Base-by-base conservation (phyloP, 30 jellyfish, hydroid and myxozoan species). In the Aurelia sp. region DNA sequence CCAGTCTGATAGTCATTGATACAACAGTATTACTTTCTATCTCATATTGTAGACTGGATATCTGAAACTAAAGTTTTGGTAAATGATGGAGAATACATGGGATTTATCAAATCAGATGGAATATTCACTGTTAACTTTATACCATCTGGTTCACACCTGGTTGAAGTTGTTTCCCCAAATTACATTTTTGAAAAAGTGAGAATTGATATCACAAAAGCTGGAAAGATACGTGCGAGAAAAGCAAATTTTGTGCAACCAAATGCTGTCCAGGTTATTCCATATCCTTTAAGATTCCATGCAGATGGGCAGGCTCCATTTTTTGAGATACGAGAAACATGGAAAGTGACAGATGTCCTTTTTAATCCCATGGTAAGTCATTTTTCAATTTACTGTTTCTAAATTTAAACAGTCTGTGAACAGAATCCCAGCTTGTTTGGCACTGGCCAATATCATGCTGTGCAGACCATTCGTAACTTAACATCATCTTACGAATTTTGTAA, bases 301-400 rank as follows among this genome's bases (percentile, higher is more conserved):
- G 66, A 73, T 52, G 87, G 91, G 23, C 98, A 83, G 53, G 97
- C 98, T 7, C 90, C 96, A 18, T 86, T 92, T 64, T 92, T 92
- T 87, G 98, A 92, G 76, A 73, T 76, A 23, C 70, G 98, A 68
- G 98, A 92, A 82, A 66, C 91, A 19, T 86, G 97, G 98, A 92
- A 92, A 62, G 83, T 87, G 51, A 92, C 96, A 12, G 98, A 92
- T 80, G 85, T 86, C 13, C 92, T 92, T 50, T 80, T 92, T 53
- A 92, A 92, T 77, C 98, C 98, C 10, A 92, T 92, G 98, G 98
- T 92, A 87, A 72, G 61, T 47, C 8, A 11, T 0, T 66, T 0
- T 47, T 33, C 55, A 5, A 12, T 44, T 7, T 44, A 0, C 15
- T 44, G 10, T 44, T 13, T 44, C 10, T 44, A 13, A 5, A 40